A percentile compares a stretch with the other conserved stretches of the same genome.
These are phyloP conservation scores for Sebastiscus tertius DNA, from an alignment of 2,797 vertebrate genomes.

Conservation along the genomic window DNA sequence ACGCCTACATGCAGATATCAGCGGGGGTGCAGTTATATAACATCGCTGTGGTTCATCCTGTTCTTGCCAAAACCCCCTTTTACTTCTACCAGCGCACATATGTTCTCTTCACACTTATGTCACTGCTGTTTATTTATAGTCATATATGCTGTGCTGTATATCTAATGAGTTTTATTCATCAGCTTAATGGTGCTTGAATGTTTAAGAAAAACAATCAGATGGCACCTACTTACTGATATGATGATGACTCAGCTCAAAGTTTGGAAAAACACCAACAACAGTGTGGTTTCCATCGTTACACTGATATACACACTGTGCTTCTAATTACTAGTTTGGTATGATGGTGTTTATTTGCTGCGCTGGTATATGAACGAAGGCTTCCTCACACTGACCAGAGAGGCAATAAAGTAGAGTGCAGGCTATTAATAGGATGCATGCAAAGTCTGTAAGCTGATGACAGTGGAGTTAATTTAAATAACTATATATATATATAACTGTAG, in stretches of 20 bases:
- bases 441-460: neutral
- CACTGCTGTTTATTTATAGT: slow-evolving; percentile 58
- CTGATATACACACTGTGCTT: neutral
- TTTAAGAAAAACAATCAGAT: slow-evolving; percentile 29
- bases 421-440: slow-evolving; percentile 37
- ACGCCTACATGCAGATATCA: slow-evolving; percentile 25
- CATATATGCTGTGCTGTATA: neutral
- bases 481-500: no score
- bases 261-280: slow-evolving; percentile 30
- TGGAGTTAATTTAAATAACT: neutral
- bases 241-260: slow-evolving; percentile 53
- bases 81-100: slow-evolving; percentile 39
- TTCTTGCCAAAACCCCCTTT: slow-evolving; percentile 25
- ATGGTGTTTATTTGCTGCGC: neutral
- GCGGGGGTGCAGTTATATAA: slow-evolving; percentile 67
- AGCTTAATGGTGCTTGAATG: slow-evolving; percentile 38
- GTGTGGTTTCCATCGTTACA: slow-evolving; percentile 1
- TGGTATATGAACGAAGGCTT: slow-evolving; percentile 12
- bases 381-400: slow-evolving; percentile 32
- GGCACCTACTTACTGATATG: slow-evolving; percentile 16
- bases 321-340: neutral
- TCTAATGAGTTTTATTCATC: slow-evolving; percentile 12
- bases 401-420: slow-evolving; percentile 10
- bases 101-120: slow-evolving; percentile 46
- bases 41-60: slow-evolving; percentile 41